phyloP scores from a whole-genome alignment of 2,888 invertebrate genomes.

The Drosophila nigricruria region DNA sequence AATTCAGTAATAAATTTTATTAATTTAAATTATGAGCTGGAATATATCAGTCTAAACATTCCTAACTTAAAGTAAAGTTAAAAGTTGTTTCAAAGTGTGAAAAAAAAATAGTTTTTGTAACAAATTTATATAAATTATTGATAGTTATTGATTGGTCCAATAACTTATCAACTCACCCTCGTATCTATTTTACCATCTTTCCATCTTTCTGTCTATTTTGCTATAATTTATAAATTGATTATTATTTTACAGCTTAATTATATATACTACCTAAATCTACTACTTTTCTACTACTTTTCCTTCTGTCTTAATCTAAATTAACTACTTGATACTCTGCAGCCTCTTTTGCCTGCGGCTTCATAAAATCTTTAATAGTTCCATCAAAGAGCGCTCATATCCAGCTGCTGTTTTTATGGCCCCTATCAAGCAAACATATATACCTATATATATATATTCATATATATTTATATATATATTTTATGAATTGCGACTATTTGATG shows the following conservation, averaged over 20 bases:
- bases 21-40: too few relatives aligned
- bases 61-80: too few relatives aligned
- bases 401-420: neutral
- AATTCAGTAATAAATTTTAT: too few relatives aligned
- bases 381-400: neutral
- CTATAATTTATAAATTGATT: too few relatives aligned
- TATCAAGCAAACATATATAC: neutral
- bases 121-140: too few relatives aligned
- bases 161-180: neutral
- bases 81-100: too few relatives aligned
- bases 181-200: neutral
- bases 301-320: neutral
- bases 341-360: neutral
- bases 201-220: neutral
- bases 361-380: slow-evolving; percentile 1
- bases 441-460: neutral
- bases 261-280: too few relatives aligned
- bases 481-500: slow-evolving; percentile 18
- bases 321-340: neutral
- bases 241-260: too few relatives aligned
- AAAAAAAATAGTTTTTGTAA: too few relatives aligned
- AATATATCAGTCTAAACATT: too few relatives aligned
- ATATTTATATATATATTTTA: slow-evolving; percentile 3
- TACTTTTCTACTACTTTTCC: too few relatives aligned
- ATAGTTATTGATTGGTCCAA: too few relatives aligned